These are phyloP conservation scores for Aspidiotus rigidus DNA, from an alignment of 2,888 invertebrate species.

Conservation along the genomic window DNA sequence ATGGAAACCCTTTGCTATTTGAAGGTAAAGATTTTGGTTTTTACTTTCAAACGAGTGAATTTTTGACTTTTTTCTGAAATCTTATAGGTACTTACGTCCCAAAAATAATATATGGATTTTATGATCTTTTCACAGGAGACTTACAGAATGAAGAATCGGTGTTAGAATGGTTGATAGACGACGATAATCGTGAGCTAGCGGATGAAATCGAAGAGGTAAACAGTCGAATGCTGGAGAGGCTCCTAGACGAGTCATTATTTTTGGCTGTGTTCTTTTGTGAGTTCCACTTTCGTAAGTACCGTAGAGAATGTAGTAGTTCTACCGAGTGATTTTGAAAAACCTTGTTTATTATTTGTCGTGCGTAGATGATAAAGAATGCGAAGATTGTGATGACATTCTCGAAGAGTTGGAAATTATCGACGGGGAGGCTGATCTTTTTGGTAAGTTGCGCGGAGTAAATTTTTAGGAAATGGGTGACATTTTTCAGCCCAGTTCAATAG, in stretches of 20 bases:
- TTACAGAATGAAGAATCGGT: constrained; percentile 85
- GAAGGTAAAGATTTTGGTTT: constrained; percentile 47
- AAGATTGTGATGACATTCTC: constrained; percentile 82
- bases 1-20: constrained; percentile 53
- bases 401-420: constrained; percentile 88
- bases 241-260: constrained; percentile 75
- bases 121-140: constrained; percentile 53
- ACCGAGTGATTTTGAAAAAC: no score
- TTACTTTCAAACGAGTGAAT: no score
- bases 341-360: constrained; percentile 23
- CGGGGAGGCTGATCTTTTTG: constrained; percentile 83
- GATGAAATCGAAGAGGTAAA: constrained; percentile 92
- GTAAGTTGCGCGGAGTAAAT: constrained; percentile 41
- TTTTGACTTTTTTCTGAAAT: no score
- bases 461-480: no score
- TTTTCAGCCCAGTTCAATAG: no score
- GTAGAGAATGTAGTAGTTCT: no score
- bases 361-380: constrained; percentile 78
- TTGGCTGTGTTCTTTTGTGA: constrained; percentile 87
- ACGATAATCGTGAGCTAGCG: constrained; percentile 82
- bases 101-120: neutral
- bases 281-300: constrained; percentile 40
- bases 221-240: constrained; percentile 73
- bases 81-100: no score
- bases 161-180: constrained; percentile 84